A percentile compares a stretch with the other conserved stretches of the same genome.
Evolutionary conservation across 2,113 vertebrate genomes (phyloP).

Genomic region (Oostethus manadensis): DNA sequence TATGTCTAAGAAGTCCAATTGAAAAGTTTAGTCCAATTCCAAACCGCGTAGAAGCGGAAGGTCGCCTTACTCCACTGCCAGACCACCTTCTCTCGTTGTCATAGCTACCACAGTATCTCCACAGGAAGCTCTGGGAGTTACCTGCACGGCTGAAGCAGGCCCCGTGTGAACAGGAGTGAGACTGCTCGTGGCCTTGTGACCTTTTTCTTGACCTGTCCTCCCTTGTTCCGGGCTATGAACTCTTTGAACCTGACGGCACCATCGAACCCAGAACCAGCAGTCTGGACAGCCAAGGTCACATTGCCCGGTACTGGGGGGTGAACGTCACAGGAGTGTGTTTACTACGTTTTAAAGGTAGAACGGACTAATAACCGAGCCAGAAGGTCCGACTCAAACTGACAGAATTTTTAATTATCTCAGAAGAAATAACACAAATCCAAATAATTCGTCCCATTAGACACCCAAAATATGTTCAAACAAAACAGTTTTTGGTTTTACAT

Average conservation of each 20-base stretch:
- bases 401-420: background rate
- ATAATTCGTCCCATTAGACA: too few species aligned
- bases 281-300: slow-evolving; percentile 29
- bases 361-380: background rate
- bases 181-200: slow-evolving; percentile 31
- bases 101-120: slow-evolving; percentile 19
- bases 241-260: slow-evolving; percentile 36
- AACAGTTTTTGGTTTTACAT: too few species aligned
- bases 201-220: slow-evolving; percentile 35
- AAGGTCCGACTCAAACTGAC: background rate
- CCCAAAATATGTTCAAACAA: too few species aligned
- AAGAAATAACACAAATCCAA: too few species aligned
- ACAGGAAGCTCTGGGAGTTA: slow-evolving; percentile 58
- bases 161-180: slow-evolving; percentile 62
- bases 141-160: slow-evolving; percentile 31
- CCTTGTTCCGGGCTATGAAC: slow-evolving; percentile 22
- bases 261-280: slow-evolving; percentile 4
- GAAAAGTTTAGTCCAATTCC: slow-evolving; percentile 20
- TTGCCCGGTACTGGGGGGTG: background rate
- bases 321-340: background rate
- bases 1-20: slow-evolving; percentile 16
- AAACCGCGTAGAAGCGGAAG: slow-evolving; percentile 20
- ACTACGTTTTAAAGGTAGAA: background rate
- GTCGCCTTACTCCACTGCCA: background rate
- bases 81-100: slow-evolving; percentile 2